These are phyloP conservation scores for Neotragus moschatus DNA, from an alignment of 2,113 vertebrate species.

Conservation along the genomic window DNA sequence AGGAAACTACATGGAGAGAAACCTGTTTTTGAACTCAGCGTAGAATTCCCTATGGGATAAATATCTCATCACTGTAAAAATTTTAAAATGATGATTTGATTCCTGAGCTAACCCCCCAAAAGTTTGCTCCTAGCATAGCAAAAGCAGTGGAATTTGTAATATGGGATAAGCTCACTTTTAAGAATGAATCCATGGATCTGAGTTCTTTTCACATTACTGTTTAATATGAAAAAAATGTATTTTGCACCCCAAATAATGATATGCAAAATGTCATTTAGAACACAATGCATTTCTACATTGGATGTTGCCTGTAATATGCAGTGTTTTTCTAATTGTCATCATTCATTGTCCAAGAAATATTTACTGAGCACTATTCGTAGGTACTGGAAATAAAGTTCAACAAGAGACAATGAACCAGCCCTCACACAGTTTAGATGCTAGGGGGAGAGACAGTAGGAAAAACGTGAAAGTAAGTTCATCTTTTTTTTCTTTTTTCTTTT, in stretches of 20 bases:
- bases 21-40: neutral
- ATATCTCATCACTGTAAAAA: neutral
- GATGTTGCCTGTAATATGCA: neutral
- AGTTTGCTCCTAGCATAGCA: neutral
- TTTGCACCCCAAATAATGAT: neutral
- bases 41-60: neutral
- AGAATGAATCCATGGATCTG: neutral
- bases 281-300: neutral
- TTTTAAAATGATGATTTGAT: neutral
- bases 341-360: neutral
- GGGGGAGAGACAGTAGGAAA: neutral
- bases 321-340: neutral
- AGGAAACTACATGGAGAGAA: neutral
- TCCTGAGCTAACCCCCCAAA: neutral
- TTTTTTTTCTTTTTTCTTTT: neutral
- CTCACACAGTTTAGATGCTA: neutral
- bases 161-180: neutral
- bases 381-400: neutral
- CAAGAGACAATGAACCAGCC: neutral
- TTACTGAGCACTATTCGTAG: neutral
- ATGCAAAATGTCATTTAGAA: neutral
- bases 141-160: neutral
- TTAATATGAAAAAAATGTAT: neutral
- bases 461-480: neutral
- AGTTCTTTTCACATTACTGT: neutral